phyloP scores from a whole-genome alignment of 2,888 invertebrate species.

The Perithous albicinctus region DNA sequence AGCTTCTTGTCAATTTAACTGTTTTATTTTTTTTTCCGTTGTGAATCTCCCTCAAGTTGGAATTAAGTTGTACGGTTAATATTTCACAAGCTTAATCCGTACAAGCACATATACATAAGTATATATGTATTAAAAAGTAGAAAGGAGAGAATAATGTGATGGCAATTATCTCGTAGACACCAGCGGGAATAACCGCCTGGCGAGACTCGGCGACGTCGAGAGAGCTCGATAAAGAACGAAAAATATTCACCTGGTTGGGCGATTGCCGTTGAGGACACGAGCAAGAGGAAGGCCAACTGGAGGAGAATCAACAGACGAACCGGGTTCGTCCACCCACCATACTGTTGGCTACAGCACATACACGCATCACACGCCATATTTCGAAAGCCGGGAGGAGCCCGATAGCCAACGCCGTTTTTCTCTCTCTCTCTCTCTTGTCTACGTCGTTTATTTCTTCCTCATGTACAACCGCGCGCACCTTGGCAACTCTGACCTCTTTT shows the following conservation, averaged over 20 bases:
- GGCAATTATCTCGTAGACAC: too few relatives aligned
- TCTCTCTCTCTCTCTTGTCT: too few relatives aligned
- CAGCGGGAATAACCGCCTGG: too few relatives aligned
- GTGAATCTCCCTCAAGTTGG: too few relatives aligned
- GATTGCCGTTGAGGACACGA: constrained; percentile 55
- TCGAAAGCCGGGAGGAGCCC: constrained; percentile 49
- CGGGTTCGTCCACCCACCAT: constrained; percentile 54
- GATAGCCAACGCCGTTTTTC: constrained; percentile 44
- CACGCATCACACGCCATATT: constrained; percentile 71
- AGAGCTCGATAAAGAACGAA: constrained; percentile 9
- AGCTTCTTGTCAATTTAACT: too few relatives aligned
- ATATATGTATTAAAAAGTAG: too few relatives aligned
- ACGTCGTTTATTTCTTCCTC: not conserved
- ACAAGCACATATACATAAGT: too few relatives aligned
- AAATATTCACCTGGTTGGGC: constrained; percentile 66
- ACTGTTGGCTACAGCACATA: constrained; percentile 51
- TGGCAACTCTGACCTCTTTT: constrained; percentile 1
- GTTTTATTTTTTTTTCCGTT: too few relatives aligned
- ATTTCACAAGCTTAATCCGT: too few relatives aligned
- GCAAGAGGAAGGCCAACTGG: constrained; percentile 65
- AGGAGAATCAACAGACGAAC: constrained; percentile 66
- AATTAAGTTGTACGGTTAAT: too few relatives aligned
- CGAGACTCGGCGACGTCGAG: too few relatives aligned
- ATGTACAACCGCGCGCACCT: constrained; percentile 26
- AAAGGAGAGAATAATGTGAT: too few relatives aligned